Evolutionary conservation across 2,797 vertebrate species (phyloP).

Genomic region (Astyanax mexicanus): DNA sequence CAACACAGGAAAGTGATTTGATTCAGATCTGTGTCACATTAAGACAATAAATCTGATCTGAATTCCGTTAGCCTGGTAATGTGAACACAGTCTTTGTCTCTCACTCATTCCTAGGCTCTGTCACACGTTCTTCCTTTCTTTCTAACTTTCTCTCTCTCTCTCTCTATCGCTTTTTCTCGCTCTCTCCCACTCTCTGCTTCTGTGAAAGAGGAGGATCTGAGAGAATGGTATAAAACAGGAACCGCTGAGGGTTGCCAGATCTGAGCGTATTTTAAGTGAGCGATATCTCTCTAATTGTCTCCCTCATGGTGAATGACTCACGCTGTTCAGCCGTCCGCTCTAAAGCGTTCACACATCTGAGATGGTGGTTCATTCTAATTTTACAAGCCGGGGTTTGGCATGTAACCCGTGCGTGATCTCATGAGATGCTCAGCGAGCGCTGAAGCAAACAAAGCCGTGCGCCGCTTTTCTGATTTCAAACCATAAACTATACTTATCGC

Average conservation of each 20-base stretch:
- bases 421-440: not conserved
- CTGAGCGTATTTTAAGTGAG: slow-evolving; percentile 14
- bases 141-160: not conserved
- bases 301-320: slow-evolving; percentile 37
- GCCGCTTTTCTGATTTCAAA: not conserved
- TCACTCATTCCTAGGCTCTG: not conserved
- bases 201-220: slow-evolving; percentile 26
- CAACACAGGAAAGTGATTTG: too few relatives aligned
- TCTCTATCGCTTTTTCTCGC: not conserved
- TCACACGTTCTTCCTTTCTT: not conserved
- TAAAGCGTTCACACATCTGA: not conserved
- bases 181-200: not conserved
- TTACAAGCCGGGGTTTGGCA: slow-evolving; percentile 2
- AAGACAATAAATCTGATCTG: too few relatives aligned
- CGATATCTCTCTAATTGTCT: slow-evolving; percentile 21
- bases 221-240: slow-evolving; percentile 6
- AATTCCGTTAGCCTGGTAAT: too few relatives aligned
- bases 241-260: slow-evolving; percentile 12
- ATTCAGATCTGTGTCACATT: too few relatives aligned
- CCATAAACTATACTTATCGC: not conserved
- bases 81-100: too few relatives aligned
- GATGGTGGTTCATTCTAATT: slow-evolving; percentile 9
- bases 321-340: slow-evolving; percentile 4
- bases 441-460: not conserved
- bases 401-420: not conserved